A percentile compares a stretch with the other conserved stretches of the same genome.
Conservation (phyloP, 2,888 invertebrate species). For the Hemicrepidius hirtus region DNA sequence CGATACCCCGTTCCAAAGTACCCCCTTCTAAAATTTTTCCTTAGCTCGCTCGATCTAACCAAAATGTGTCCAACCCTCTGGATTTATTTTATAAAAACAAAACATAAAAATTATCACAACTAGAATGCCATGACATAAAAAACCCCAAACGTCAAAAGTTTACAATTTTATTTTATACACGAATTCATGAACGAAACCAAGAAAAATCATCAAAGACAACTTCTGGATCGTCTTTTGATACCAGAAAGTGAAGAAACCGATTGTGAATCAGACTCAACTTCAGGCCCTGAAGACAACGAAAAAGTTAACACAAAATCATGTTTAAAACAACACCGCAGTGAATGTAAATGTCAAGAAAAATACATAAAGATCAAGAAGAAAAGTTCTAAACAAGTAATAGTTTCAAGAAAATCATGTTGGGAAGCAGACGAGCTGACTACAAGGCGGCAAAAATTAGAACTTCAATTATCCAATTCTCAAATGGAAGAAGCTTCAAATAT, state of each 20-base stretch:
- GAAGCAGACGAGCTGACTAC: constrained; percentile 46
- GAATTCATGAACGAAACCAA: not conserved
- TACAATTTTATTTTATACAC: no score
- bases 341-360: constrained; percentile 44
- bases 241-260: constrained; percentile 11
- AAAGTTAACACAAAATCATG: no score
- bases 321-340: not conserved
- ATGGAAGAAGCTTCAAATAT: constrained; percentile 50
- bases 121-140: no score
- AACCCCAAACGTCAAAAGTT: no score
- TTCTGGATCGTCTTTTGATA: not conserved
- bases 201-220: not conserved
- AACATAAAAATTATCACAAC: no score
- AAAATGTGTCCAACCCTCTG: no score
- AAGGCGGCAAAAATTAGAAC: constrained; percentile 52
- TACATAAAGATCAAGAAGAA: constrained; percentile 49
- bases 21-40: no score
- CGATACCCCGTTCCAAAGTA: no score
- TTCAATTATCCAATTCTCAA: constrained; percentile 51
- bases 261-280: constrained; percentile 10
- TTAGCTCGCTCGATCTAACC: no score
- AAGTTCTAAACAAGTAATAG: constrained; percentile 41
- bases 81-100: no score
- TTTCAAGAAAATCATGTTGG: constrained; percentile 43
- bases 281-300: constrained; percentile 2